Percentiles rank a stretch among this genome's conserved stretches.
Conservation (phyloP, 2,888 invertebrate species). For the Meteorus colon region DNA sequence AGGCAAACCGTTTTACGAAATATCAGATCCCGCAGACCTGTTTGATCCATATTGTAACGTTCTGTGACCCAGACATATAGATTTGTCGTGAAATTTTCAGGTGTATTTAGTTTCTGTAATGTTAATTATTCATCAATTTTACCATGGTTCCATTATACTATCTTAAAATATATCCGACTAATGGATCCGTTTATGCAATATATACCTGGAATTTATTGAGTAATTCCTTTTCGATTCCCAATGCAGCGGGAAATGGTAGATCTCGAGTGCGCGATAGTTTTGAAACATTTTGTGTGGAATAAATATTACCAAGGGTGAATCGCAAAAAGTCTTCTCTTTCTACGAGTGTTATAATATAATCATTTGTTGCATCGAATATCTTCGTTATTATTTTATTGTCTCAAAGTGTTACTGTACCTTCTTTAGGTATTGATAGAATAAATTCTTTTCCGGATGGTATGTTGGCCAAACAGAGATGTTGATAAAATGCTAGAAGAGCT, state of each 20-base stretch:
- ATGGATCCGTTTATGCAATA: background rate
- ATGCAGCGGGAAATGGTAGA: slow-evolving; percentile 52
- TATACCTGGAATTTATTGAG: slow-evolving; percentile 56
- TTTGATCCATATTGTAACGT: slow-evolving; percentile 49
- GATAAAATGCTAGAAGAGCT: slow-evolving; percentile 7
- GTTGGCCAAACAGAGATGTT: background rate
- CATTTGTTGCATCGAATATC: background rate
- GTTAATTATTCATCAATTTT: slow-evolving; percentile 23
- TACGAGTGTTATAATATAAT: slow-evolving; percentile 37
- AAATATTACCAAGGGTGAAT: slow-evolving; percentile 53
- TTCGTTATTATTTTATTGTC: background rate
- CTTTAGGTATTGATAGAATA: slow-evolving; percentile 49
- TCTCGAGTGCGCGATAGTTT: slow-evolving; percentile 38
- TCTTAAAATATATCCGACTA: slow-evolving; percentile 15
- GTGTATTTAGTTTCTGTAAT: slow-evolving; percentile 53
- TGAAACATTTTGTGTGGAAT: slow-evolving; percentile 44
- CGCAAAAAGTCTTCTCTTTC: slow-evolving; percentile 53
- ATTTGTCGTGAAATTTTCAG: slow-evolving; percentile 55
- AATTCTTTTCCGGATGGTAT: slow-evolving; percentile 48
- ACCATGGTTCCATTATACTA: background rate
- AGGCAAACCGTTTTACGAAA: slow-evolving; percentile 51
- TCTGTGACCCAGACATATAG: slow-evolving; percentile 54
- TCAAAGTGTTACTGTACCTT: slow-evolving; percentile 45
- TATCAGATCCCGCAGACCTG: slow-evolving; percentile 52
- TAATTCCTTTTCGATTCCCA: slow-evolving; percentile 49